Evolutionary conservation across 2,888 invertebrate genomes (phyloP).

Genomic region (Eudasyphora cyanicolor): DNA sequence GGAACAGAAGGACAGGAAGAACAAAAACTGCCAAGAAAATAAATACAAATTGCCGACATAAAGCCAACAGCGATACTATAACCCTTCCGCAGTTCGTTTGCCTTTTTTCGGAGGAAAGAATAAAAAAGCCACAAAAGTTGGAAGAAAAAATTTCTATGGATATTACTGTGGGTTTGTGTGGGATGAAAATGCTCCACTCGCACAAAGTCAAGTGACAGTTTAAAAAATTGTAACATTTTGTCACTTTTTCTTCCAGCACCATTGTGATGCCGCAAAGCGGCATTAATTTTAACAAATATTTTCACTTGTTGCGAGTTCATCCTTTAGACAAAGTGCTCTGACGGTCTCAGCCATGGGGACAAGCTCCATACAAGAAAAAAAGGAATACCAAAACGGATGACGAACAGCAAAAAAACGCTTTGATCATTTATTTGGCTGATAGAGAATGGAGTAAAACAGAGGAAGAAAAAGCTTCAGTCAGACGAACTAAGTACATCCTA

Average conservation of each 20-base stretch:
- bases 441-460: neutral
- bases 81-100: constrained; percentile 33
- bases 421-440: constrained; percentile 59
- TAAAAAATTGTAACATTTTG: constrained; percentile 62
- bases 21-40: constrained; percentile 4
- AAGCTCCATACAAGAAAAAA: constrained; percentile 21
- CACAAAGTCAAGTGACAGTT: constrained; percentile 63
- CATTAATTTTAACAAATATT: constrained; percentile 53
- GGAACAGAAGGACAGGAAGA: constrained; percentile 4
- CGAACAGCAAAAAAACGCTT: constrained; percentile 57
- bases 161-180: neutral
- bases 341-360: neutral
- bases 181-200: constrained; percentile 34
- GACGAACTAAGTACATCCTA: no score
- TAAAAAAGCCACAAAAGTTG: neutral
- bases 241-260: constrained; percentile 52
- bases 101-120: constrained; percentile 4
- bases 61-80: constrained; percentile 36
- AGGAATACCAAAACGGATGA: constrained; percentile 47
- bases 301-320: constrained; percentile 33
- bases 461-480: constrained; percentile 6
- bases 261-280: constrained; percentile 10
- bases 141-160: neutral
- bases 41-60: constrained; percentile 53
- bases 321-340: neutral